phyloP scores from a whole-genome alignment of 2,888 invertebrate genomes.

The Apotomis betuletana region DNA sequence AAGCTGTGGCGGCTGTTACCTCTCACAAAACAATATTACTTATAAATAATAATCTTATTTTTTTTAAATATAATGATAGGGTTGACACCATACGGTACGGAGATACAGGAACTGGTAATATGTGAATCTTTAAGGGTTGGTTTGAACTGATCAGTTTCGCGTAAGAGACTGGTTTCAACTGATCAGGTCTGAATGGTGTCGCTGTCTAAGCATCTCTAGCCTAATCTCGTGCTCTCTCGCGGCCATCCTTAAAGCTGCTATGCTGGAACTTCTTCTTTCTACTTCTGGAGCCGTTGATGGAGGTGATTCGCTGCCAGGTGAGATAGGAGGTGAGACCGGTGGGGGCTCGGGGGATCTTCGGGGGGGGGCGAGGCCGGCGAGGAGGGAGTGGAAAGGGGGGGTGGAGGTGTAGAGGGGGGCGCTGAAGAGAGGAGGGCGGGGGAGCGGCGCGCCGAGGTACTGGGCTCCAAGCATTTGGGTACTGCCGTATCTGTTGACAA shows the following conservation, averaged over 20 bases:
- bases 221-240: conserved; percentile 95
- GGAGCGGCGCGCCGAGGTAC: conserved; percentile 80
- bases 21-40: background rate
- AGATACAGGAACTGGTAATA: background rate
- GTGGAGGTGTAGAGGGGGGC: conserved; percentile 86
- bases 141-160: conserved; percentile 6
- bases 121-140: conserved; percentile 20
- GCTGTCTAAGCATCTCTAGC: conserved; percentile 91
- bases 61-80: too few species aligned
- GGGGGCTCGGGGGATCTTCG: conserved; percentile 76
- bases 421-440: conserved; percentile 82
- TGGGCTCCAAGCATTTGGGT: conserved; percentile 72
- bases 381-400: conserved; percentile 74
- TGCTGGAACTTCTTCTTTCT: conserved; percentile 93
- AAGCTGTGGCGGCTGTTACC: conserved; percentile 8
- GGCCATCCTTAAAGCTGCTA: conserved; percentile 92
- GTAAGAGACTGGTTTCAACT: conserved; percentile 84
- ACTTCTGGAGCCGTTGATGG: conserved; percentile 86
- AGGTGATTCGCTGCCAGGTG: conserved; percentile 81
- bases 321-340: conserved; percentile 82
- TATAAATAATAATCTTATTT: too few species aligned
- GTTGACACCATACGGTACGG: background rate
- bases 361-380: conserved; percentile 77
- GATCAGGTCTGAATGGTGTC: conserved; percentile 89
- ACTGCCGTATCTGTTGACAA: conserved; percentile 65